Evolutionary conservation across 2,113 vertebrate species (phyloP), one percentile per base, ranked within the genome.

Genomic region (Hepsetus odoe): DNA sequence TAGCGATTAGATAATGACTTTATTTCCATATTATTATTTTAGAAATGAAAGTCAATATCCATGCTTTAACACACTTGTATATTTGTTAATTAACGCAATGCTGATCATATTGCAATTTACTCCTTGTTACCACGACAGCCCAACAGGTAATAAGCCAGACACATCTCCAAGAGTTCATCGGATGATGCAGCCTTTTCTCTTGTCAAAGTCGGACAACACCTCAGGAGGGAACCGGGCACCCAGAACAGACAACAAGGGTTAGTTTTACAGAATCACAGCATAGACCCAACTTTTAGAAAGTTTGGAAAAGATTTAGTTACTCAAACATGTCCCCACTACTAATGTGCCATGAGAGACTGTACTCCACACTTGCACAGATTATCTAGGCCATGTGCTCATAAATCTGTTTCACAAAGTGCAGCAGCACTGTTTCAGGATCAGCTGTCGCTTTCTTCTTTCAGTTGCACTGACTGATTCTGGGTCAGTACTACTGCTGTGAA

Each of bases 151-250:
- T 79, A 98, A 97, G 85, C 91, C 92, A 0, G 98, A 98, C 72
- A 91, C 94, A 2, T 97, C 98, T 2, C 95, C 96, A 24, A 95
- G 94, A 91, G 90, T 91, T 82, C 91, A 95, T 51, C 93, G 95
- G 0, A 94, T 96, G 91, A 94, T 94, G 88, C 91, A 95, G 8
- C 95, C 97, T 76, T 95, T 98, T 87, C 94, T 96, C 44, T 90
- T 93, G 82, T 81, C 94, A 26, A 95, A 96, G 89, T 86, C 85
- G 64, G 91, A 93, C 83, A 90, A 87, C 84, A 65, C 76, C 24
- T 87, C 77, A 10, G 22, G 90, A 28, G 14, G 88, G 1, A 87
- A 91, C 88, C 91, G 90, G 76, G 87, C 90, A 72, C 92, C 92
- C 62, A 85, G 90, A 86, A 91, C 93, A 58, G 97, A 98, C 44